Evolutionary conservation across 2,797 vertebrate species (phyloP).

Genomic region (Labroides dimidiatus): DNA sequence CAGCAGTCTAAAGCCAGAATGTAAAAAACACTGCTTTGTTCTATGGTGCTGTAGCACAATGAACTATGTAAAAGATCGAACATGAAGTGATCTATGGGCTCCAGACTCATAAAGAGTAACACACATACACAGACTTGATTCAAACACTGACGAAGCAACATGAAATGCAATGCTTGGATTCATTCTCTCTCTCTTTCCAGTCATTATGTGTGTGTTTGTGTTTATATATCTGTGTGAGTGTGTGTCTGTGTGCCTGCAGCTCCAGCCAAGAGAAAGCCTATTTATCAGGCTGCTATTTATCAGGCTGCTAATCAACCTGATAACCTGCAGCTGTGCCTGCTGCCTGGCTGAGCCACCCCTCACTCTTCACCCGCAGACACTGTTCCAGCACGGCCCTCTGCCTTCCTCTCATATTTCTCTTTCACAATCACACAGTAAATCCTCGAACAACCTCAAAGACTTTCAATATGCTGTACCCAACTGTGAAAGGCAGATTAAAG

Average conservation of each 20-base stretch:
- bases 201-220: slow-evolving; percentile 10
- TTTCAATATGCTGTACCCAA: slow-evolving; percentile 22
- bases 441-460: slow-evolving; percentile 19
- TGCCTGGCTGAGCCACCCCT: slow-evolving; percentile 47
- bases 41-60: neutral
- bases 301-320: slow-evolving; percentile 70
- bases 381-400: slow-evolving; percentile 32
- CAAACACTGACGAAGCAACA: slow-evolving; percentile 14
- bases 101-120: neutral
- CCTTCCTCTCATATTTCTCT: slow-evolving; percentile 28
- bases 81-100: neutral
- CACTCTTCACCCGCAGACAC: slow-evolving; percentile 33
- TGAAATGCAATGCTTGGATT: slow-evolving; percentile 21
- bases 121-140: neutral
- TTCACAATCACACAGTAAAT: slow-evolving; percentile 43
- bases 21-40: neutral
- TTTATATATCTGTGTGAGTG: neutral
- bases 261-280: slow-evolving; percentile 31
- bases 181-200: slow-evolving; percentile 1
- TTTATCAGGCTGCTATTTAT: slow-evolving; percentile 64
- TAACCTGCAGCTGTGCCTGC: slow-evolving; percentile 65
- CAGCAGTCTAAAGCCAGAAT: too few relatives aligned
- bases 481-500: slow-evolving; percentile 22
- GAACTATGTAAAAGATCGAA: neutral
- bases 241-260: slow-evolving; percentile 8